A percentile compares a stretch with the other conserved stretches of the same genome.
phyloP scores from a whole-genome alignment of 2,113 vertebrate species.

The Carettochelys insculpta region DNA sequence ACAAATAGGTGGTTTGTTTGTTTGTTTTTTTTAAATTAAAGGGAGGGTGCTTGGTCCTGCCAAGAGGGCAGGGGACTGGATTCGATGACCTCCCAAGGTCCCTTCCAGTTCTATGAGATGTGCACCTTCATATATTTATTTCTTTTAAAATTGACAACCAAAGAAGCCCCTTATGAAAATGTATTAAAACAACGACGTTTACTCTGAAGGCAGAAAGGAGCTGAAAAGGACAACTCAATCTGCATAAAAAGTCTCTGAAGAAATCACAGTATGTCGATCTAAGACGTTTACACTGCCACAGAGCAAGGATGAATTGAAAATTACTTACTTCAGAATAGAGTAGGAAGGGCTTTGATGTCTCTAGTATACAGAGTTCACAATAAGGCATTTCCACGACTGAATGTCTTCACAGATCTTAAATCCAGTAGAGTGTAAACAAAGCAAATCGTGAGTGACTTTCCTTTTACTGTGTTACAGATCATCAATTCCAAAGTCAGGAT shows the following conservation, averaged over 20 bases:
- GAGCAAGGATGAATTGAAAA: background rate
- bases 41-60: too few relatives aligned
- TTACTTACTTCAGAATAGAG: background rate
- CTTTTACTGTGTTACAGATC: too few relatives aligned
- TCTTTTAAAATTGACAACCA: background rate
- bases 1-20: too few relatives aligned
- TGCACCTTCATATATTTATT: too few relatives aligned
- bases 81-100: too few relatives aligned
- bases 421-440: background rate
- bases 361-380: background rate
- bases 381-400: background rate
- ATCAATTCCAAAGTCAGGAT: background rate
- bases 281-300: slow-evolving; percentile 58
- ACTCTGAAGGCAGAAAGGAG: background rate
- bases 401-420: background rate
- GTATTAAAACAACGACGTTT: background rate
- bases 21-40: too few relatives aligned
- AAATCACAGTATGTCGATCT: fast-evolving
- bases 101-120: too few relatives aligned
- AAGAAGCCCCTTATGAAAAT: background rate
- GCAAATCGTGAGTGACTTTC: background rate
- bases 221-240: background rate
- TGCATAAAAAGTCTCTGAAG: fast-evolving
- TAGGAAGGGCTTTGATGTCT: background rate
- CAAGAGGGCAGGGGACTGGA: too few relatives aligned